Evolutionary conservation across 2,797 vertebrate species (phyloP), one percentile per base, ranked within the genome.

Genomic region (Mergus octosetaceus): DNA sequence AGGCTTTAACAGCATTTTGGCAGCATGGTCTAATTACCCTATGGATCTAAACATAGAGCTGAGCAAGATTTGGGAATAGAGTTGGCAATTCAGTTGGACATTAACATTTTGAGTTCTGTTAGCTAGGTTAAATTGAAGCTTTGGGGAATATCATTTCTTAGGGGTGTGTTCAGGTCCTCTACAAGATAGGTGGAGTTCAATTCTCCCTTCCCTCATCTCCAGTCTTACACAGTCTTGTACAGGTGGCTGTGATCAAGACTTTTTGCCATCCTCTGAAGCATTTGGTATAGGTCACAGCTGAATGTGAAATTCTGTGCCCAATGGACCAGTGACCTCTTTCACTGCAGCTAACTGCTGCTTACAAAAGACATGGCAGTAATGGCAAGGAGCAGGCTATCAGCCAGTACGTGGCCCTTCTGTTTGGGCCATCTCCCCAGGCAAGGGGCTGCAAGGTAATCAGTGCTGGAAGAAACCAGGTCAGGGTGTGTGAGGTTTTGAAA

Each of bases 401-500:
- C 41, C 14, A 19, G 4, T n/a, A 17, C 2, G 0, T 43, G 71
- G 39, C 57, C 51, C n/a, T 84, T 64, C 75, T 69, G 27, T 53
- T 81, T 30, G 49, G 75, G 21, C 19, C 32, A 3, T 49, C 25
- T 83, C 2, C 0, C 28, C 28, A 62, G 27, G 38, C 47, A 54
- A 54, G 32, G 62, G 11, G 34, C 64, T 58, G 74, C 41, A 69
- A 36, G 32, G 34, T 51, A 82, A 43, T 85, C 53, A 77, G 27
- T 13, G 10, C 2, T 64, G 56, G 60, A 90, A 82, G 57, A 97
- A 86, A 30, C 16, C 36, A n/a, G 56, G 30, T 53, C 36, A 41
- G 20, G 16, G 30, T 93, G 69, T 28, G 2, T 87, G 93, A 93
- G 72, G 49, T 93, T 96, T 95, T 91, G 62, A 81, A 93, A 58